Percentiles rank a stretch among this genome's conserved stretches.
Conservation (phyloP, 2,797 vertebrate species). For the Rhynchotus rufescens region DNA sequence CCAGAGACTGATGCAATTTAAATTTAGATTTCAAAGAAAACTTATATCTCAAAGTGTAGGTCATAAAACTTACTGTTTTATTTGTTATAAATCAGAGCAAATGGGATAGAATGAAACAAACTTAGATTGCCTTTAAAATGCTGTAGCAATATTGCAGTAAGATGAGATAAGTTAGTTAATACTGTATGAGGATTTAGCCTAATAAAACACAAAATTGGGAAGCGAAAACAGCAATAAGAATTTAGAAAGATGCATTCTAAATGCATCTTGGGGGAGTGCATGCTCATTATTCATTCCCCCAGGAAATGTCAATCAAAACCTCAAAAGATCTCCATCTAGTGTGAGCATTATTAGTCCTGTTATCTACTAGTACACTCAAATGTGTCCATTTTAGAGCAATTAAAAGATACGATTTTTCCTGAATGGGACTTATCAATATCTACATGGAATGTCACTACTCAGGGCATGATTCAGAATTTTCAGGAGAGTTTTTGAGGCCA, state of each 20-base stretch:
- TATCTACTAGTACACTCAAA: not conserved
- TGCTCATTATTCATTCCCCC: not conserved
- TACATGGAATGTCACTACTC: not conserved
- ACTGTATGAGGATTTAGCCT: not conserved
- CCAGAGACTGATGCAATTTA: not conserved
- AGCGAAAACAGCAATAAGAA: not conserved
- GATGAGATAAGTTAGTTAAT: not conserved
- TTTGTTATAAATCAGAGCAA: not conserved
- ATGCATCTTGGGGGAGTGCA: too few species aligned
- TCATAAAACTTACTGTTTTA: not conserved
- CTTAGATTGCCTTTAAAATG: not conserved
- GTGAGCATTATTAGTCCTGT: not conserved
- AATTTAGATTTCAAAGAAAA: slow-evolving; percentile 43
- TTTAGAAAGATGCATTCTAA: not conserved
- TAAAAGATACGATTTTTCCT: not conserved
- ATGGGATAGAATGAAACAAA: not conserved
- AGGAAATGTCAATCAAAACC: not conserved
- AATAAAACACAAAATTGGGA: not conserved
- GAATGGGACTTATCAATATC: not conserved
- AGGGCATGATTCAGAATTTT: not conserved
- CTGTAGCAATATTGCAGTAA: not conserved
- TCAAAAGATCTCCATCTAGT: not conserved
- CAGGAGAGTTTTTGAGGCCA: not conserved
- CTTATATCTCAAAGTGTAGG: not conserved
- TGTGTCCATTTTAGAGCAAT: not conserved